Evolutionary conservation across 2,797 vertebrate genomes (phyloP).

Genomic region (Gadopsis bispinosus): DNA sequence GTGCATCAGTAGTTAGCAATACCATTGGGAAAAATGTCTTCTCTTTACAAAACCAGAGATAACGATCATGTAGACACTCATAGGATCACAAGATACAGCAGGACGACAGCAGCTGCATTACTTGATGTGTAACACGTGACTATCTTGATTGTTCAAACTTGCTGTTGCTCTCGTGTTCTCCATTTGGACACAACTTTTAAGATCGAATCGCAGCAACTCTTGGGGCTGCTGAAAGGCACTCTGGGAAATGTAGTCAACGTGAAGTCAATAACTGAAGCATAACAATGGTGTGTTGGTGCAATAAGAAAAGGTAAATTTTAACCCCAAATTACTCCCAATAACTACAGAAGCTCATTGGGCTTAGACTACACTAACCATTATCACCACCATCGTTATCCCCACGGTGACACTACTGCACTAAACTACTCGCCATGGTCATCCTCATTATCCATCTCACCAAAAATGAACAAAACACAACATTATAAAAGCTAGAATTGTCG

Average conservation of each 20-base stretch:
- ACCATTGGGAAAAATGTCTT: neutral
- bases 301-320: neutral
- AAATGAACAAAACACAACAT: too few species aligned
- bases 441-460: neutral
- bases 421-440: neutral
- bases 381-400: neutral
- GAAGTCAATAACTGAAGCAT: neutral
- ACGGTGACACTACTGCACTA: neutral
- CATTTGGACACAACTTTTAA: neutral
- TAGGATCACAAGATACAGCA: neutral
- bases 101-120: neutral
- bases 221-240: too few species aligned
- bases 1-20: neutral
- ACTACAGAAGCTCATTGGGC: neutral
- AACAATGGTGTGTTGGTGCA: neutral
- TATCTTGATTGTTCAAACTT: too few species aligned
- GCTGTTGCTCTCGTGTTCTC: neutral
- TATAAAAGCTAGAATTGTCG: neutral
- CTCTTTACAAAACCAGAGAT: neutral
- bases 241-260: too few species aligned
- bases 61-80: neutral
- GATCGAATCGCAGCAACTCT: neutral
- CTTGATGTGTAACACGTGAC: neutral
- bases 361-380: neutral
- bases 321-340: neutral